Conservation (phyloP, 1,140 invertebrate species). For the Drosophila littoralis region DNA sequence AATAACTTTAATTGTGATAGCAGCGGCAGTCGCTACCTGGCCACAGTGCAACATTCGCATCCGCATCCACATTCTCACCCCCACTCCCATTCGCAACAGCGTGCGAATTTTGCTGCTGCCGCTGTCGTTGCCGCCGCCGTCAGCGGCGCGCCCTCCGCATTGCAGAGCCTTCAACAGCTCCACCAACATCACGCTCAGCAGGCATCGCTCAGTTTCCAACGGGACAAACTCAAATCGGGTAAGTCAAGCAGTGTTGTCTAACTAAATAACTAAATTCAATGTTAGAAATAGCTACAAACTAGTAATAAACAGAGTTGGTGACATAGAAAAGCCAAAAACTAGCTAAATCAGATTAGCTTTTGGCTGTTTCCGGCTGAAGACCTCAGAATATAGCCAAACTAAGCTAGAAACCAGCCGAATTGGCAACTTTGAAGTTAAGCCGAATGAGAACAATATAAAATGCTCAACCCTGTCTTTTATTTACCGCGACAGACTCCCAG, state of each 20-base stretch:
- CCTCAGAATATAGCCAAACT: too few species aligned
- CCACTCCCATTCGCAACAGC: constrained; percentile 49
- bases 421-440: too few species aligned
- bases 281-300: too few species aligned
- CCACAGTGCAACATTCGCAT: constrained; percentile 45
- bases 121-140: constrained; percentile 68
- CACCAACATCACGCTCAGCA: constrained; percentile 84
- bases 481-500: constrained; percentile 50
- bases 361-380: too few species aligned
- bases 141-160: constrained; percentile 66
- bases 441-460: background rate
- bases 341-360: too few species aligned
- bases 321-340: too few species aligned
- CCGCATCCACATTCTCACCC: constrained; percentile 47
- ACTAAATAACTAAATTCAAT: too few species aligned
- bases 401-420: too few species aligned
- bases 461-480: background rate
- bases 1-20: constrained; percentile 83
- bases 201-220: constrained; percentile 70
- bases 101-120: constrained; percentile 56
- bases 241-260: constrained; percentile 20
- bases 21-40: constrained; percentile 63
- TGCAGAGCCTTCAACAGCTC: constrained; percentile 82
- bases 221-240: constrained; percentile 81
- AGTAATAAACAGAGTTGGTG: too few species aligned